Evolutionary conservation across 1,140 invertebrate genomes (phyloP).

Genomic region (Varroa destructor): DNA sequence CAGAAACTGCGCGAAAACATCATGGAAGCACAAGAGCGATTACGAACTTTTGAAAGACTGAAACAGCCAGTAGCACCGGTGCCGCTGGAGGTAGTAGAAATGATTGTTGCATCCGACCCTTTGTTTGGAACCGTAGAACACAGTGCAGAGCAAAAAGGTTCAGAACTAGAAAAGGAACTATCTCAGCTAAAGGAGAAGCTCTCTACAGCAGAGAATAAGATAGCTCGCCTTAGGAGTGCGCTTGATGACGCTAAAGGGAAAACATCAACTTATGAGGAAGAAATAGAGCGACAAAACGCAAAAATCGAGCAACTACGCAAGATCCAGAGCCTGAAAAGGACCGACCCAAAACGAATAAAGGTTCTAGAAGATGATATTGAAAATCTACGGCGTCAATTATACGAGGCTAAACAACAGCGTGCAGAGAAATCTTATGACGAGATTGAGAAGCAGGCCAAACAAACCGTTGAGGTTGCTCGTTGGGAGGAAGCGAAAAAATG

Average conservation of each 20-base stretch:
- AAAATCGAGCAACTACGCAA: conserved; percentile 20
- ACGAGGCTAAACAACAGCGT: conserved; percentile 1
- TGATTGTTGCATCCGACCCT: background rate
- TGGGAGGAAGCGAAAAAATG: conserved; percentile 27
- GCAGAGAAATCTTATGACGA: conserved; percentile 12
- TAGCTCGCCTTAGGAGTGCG: background rate
- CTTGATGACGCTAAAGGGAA: conserved; percentile 9
- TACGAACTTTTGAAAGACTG: conserved; percentile 1
- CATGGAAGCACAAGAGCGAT: background rate
- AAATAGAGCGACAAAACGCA: conserved; percentile 2
- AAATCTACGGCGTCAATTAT: conserved; percentile 1
- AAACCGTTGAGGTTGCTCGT: conserved; percentile 17
- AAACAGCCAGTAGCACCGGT: background rate
- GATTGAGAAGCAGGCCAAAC: conserved; percentile 2
- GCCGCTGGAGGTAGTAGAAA: background rate
- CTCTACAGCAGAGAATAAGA: background rate
- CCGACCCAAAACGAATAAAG: conserved; percentile 12
- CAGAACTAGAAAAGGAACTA: background rate
- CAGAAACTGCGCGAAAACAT: background rate
- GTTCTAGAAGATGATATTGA: conserved; percentile 21
- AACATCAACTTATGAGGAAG: background rate
- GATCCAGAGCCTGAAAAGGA: conserved; percentile 2
- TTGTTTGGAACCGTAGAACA: background rate
- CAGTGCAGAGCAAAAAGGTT: background rate
- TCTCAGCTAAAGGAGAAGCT: background rate